Base-by-base conservation (phyloP, 2,888 invertebrate species). In the Drosophila prostipennis region DNA sequence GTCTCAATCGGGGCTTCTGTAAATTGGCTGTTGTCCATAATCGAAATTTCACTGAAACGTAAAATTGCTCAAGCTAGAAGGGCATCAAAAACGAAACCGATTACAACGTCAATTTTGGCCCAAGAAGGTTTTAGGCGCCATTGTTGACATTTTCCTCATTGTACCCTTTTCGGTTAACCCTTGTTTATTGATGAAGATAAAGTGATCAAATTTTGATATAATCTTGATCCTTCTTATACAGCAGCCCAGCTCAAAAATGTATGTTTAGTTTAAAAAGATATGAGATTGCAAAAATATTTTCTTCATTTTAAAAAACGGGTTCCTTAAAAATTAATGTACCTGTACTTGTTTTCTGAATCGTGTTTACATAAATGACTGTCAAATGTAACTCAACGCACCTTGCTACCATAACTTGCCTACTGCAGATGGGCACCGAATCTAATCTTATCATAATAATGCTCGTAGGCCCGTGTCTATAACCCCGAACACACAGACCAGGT, bases 21-120 rank as follows among this genome's bases (percentile, higher is more conserved):
- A 85, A 82, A 82, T 82, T 82, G 81, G 81, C 85, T 75, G 55
- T 37, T 67, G 79, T 75, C 75, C 77, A 78, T 89, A 89, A 90
- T 89, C 87, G 89, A 90, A 90, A 89, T 89, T 84, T 83, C 89
- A 87, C 82, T 89, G 89, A 87, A 89, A 90, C 84, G 89, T 90
- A 85, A 90, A 90, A 89, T 90, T 87, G 81, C 82, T 78, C 73
- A 52, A 53, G 64, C 59, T 57, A 54, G 39, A 39, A 49, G 43
- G 48, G 42, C 53, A 60, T 45, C 19, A 36, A 61, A 40, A 42
- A 52, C 32, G 26, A 40, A 71, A 71, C 45, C 14, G 56, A 65
- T 64, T 72, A 52, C 61, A 76, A 80, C 84, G 45, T 23, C 23
- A 13, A 14, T 42, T 42, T 19, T 10, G 5, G 26, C 32, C 46